These are phyloP conservation scores for Encarsia formosa DNA, from an alignment of 2,888 invertebrate species.

Conservation along the genomic window DNA sequence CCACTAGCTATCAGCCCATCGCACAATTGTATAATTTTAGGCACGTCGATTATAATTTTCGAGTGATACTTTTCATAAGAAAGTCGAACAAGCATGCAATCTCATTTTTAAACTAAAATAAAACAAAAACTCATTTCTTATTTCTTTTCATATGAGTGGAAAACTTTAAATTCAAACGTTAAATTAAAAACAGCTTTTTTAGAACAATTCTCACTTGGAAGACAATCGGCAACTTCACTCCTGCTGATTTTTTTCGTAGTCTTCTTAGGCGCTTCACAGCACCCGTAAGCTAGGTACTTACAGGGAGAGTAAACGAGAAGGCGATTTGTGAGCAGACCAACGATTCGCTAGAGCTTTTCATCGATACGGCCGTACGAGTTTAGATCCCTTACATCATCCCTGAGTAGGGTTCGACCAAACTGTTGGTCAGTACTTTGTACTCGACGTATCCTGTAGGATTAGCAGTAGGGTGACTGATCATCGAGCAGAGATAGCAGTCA, in stretches of 20 bases:
- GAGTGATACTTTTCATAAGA: conserved; percentile 88
- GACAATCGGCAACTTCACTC: too few species aligned
- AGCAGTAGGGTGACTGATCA: conserved; percentile 27
- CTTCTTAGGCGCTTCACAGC: conserved; percentile 56
- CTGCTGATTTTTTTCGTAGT: conserved; percentile 25
- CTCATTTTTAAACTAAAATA: too few species aligned
- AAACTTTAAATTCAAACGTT: too few species aligned
- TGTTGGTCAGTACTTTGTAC: conserved; percentile 51
- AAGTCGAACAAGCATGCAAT: conserved; percentile 78
- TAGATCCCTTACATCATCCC: too few species aligned
- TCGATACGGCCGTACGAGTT: conserved; percentile 46
- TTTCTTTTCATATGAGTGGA: too few species aligned
- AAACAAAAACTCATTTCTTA: too few species aligned
- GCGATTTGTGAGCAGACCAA: conserved; percentile 53
- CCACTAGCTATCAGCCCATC: conserved; percentile 86
- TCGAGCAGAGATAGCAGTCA: conserved; percentile 42
- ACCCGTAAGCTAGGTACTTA: conserved; percentile 66
- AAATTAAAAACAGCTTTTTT: too few species aligned
- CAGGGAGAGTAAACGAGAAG: conserved; percentile 62
- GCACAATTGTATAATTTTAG: conserved; percentile 86
- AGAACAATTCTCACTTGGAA: too few species aligned
- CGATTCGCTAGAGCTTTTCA: conserved; percentile 57
- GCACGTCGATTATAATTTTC: conserved; percentile 82
- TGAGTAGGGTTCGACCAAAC: conserved; percentile 54
- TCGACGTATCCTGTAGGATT: conserved; percentile 27